Base-by-base conservation (phyloP, 2,113 vertebrate genomes). In the Xenopus laevis region DNA sequence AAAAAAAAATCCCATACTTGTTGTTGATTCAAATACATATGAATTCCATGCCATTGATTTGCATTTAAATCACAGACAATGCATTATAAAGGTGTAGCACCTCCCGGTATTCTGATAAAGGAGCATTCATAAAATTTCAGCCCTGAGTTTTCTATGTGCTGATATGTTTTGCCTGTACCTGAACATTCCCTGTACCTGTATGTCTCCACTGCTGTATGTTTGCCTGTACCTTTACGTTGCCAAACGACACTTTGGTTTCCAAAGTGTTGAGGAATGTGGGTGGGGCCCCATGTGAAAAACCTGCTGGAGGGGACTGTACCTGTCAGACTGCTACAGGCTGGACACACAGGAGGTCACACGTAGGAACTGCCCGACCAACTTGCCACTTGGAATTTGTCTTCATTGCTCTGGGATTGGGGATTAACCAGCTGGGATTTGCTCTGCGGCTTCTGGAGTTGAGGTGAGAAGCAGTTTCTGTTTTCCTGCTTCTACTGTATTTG, bases 261-360 rank as follows among this genome's bases (percentile, higher is more conserved):
- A 27, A 64, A 73, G 71, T 53, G 65, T 55, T 60, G 17, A 27
- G 74, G 74, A 77, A 77, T 77, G 74, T 77, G 50, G 74, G 74
- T 70, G 74, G 69, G 74, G 47, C 67, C n/a, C 65, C 66, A 62
- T 53, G 27, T 55, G 74, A 77, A 66, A 55, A 58, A 64, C 66
- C 17, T n/a, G 50, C 47, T 30, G 13, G 15, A 61, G 15, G 47
- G 11, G 50, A 62, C 50, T 64, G 67, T 46, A 77, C 74, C 74
- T 70, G 74, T 77, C 74, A 77, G 47, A 77, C 7, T 30, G 40
- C 23, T 18, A 45, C 66, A 57, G 60, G 7, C 53, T n/a, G 40
- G 66, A 58, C 33, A 77, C 59, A 30, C 20, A 20, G 16, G 21
- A 77, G 67, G 58, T 11, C 58, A 47, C 63, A 70, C 30, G 16